A percentile compares a stretch with the other conserved stretches of the same genome.
Conservation (phyloP, 1,140 invertebrate genomes). For the Temnothorax nylanderi region DNA sequence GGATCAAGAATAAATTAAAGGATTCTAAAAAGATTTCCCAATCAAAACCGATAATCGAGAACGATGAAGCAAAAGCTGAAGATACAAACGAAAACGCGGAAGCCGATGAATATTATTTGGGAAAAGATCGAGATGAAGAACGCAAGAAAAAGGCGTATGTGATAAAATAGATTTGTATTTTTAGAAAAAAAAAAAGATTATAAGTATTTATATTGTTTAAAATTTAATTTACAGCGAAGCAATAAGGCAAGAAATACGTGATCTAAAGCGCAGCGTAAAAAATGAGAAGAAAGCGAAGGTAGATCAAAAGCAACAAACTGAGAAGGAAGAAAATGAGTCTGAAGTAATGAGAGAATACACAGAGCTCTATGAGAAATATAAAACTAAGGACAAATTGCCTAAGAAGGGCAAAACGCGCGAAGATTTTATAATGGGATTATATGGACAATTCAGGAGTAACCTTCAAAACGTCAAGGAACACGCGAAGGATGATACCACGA, state of each 20-base stretch:
- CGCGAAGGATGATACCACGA: constrained; percentile 75
- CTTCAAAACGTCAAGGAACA: constrained; percentile 89
- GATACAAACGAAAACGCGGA: constrained; percentile 76
- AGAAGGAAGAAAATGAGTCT: constrained; percentile 84
- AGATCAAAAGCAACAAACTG: constrained; percentile 83
- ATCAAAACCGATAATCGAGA: constrained; percentile 79
- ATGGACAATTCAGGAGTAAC: constrained; percentile 94
- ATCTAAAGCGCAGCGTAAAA: constrained; percentile 90
- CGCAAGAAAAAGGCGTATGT: constrained; percentile 89
- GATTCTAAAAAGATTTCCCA: constrained; percentile 84
- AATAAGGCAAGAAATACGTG: constrained; percentile 91
- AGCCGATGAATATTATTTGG: constrained; percentile 89
- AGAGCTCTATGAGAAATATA: constrained; percentile 92
- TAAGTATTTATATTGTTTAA: constrained; percentile 56
- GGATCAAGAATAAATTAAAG: constrained; percentile 86
- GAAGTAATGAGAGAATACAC: constrained; percentile 91
- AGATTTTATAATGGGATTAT: constrained; percentile 90
- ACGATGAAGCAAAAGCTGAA: constrained; percentile 70
- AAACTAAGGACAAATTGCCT: constrained; percentile 88
- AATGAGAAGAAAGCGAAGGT: constrained; percentile 88
- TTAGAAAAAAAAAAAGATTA: constrained; percentile 53
- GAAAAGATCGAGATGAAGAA: constrained; percentile 89
- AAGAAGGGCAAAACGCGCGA: constrained; percentile 89
- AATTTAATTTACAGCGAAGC: constrained; percentile 87
- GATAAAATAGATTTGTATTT: constrained; percentile 50